Base-by-base conservation (phyloP, 2,113 vertebrate genomes). In the Accipiter cooperii region DNA sequence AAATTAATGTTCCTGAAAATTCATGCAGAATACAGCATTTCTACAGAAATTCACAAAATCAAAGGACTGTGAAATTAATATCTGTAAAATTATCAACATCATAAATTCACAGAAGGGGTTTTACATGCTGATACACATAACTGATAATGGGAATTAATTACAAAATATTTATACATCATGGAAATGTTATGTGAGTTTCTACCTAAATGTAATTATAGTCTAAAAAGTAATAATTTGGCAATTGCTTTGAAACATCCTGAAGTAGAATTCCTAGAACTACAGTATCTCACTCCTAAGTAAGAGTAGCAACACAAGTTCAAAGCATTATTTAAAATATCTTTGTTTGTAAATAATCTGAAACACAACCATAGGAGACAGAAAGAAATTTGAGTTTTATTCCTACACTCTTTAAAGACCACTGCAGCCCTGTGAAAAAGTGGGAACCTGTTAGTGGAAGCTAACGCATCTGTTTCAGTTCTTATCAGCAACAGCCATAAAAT, bases 1-100 rank as follows among this genome's bases (percentile, higher is more conserved):
- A 97, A 96, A 97, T 80, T 46, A 89, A 83, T 75, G 40, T 14
- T 92, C 33, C 64, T 63, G 57, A 96, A 94, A 83, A 70, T 71
- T 94, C 76, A 74, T 64, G 74, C 36, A 76, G 75, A 94, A 93
- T 21, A 55, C 31, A 40, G 36, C 20, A 57, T 12, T 58, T 82
- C 42, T 85, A 47, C 16, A 49, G 47, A 90, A 94, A 87, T 87
- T 64, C 51, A 70, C 26, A 82, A 52, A 77, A 87, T 12, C 31
- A 90, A 81, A 78, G 28, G 18, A 55, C 33, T 33, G 17, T 60
- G 17, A 80, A 61, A 42, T 65, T 63, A n/a, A 12, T 61, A 74
- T n/a, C 40, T 38, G 36, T 52, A 87, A 83, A 83, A 86, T 26
- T 78, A 26, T 52, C n/a, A 84, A 68, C 29, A 55, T 36, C 28